Evolutionary conservation across 2,113 vertebrate genomes (phyloP).

Genomic region (Paralichthys olivaceus): DNA sequence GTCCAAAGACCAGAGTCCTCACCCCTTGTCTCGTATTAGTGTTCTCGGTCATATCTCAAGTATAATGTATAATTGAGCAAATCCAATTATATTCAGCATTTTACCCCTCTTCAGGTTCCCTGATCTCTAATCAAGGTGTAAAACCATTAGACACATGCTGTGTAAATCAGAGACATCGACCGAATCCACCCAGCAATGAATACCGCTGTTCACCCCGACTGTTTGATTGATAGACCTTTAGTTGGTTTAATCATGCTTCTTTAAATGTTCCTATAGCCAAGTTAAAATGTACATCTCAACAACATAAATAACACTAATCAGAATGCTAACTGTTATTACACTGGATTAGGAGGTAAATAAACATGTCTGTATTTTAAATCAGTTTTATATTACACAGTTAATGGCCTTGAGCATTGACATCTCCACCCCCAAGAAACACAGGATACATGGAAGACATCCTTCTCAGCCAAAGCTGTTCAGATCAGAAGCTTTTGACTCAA

Average conservation of each 20-base stretch:
- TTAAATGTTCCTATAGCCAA: not conserved
- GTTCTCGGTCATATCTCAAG: not conserved
- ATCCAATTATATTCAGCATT: not conserved
- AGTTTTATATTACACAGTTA: not conserved
- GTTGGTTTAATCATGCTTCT: not conserved
- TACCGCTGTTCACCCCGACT: not conserved
- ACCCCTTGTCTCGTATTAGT: not conserved
- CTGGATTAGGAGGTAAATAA: not conserved
- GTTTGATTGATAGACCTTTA: constrained; percentile 2
- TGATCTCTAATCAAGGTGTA: constrained; percentile 41
- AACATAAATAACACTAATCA: not conserved
- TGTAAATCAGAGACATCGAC: constrained; percentile 24
- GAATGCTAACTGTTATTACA: not conserved
- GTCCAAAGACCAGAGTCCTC: not conserved
- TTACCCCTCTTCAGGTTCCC: not conserved
- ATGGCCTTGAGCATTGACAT: not conserved
- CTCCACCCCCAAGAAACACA: not conserved
- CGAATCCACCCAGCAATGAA: not conserved
- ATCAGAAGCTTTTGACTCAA: too few species aligned
- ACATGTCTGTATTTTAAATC: not conserved
- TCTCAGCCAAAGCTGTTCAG: too few species aligned
- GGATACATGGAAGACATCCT: too few species aligned
- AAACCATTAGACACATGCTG: constrained; percentile 37
- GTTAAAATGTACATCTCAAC: too few species aligned
- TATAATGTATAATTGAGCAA: not conserved